Evolutionary conservation across 2,113 vertebrate species (phyloP).

Genomic region (Sterrhoptilus dennistouni): DNA sequence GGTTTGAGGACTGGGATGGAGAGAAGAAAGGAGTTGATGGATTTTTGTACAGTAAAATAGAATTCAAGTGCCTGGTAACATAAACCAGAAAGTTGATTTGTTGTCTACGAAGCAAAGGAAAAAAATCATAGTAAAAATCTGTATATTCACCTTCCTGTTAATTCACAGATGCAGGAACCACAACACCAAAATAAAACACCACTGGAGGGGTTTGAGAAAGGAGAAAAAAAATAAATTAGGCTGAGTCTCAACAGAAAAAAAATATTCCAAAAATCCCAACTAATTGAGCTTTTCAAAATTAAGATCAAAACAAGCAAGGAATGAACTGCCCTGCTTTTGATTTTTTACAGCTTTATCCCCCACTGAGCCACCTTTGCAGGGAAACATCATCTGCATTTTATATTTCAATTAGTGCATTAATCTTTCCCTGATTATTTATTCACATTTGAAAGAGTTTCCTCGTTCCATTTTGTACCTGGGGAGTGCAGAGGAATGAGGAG

Average conservation of each 20-base stretch:
- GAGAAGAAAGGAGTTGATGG: background rate
- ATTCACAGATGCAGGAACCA: background rate
- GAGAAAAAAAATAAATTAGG: background rate
- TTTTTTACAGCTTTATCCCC: background rate
- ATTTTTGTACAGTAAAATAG: fast-evolving
- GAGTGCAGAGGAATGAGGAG: background rate
- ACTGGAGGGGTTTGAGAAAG: background rate
- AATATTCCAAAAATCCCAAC: background rate
- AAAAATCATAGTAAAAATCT: background rate
- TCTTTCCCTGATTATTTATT: background rate
- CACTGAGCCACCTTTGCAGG: background rate
- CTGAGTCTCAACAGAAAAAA: background rate
- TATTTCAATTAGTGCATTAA: background rate
- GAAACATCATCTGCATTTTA: background rate
- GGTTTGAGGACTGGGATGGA: background rate
- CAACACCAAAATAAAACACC: background rate
- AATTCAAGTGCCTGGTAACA: background rate
- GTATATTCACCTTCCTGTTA: background rate
- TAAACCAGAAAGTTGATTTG: background rate
- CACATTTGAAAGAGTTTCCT: background rate
- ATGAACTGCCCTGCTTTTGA: background rate
- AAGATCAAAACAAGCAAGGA: conserved; percentile 18
- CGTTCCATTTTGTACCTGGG: background rate
- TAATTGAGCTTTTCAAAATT: background rate
- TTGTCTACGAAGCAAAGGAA: background rate